phyloP scores from a whole-genome alignment of 2,888 invertebrate species.

The Syritta pipiens region DNA sequence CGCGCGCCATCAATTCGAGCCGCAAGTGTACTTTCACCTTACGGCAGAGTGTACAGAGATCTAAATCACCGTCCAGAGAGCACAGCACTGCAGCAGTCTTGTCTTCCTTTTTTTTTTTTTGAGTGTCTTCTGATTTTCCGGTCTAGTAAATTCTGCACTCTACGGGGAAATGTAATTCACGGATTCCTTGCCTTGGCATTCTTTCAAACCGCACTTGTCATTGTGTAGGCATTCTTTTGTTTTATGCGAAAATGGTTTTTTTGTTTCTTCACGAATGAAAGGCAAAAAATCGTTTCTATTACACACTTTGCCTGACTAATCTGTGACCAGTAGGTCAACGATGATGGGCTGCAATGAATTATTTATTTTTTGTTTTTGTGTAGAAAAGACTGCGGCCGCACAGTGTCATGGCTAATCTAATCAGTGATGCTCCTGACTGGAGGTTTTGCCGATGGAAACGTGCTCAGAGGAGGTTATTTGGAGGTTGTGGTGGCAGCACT shows the following conservation, averaged over 20 bases:
- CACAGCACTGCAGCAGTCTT: too few relatives aligned
- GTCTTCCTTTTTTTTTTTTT: slow-evolving; percentile 37
- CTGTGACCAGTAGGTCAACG: slow-evolving; percentile 14
- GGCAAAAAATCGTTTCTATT: neutral
- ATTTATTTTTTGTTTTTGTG: slow-evolving; percentile 20
- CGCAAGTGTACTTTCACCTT: slow-evolving; percentile 62
- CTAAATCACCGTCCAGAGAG: neutral
- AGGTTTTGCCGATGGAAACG: too few relatives aligned
- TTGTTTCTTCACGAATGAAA: neutral
- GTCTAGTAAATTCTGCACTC: slow-evolving; percentile 55
- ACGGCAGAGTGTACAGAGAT: slow-evolving; percentile 11
- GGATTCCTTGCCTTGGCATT: slow-evolving; percentile 26
- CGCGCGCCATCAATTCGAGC: neutral
- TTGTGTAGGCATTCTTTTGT: slow-evolving; percentile 11
- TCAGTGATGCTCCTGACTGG: too few relatives aligned
- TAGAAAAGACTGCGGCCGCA: too few relatives aligned
- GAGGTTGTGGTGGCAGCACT: too few relatives aligned
- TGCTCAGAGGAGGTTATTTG: too few relatives aligned
- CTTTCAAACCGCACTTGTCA: slow-evolving; percentile 40
- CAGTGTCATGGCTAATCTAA: too few relatives aligned
- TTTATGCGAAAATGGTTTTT: neutral
- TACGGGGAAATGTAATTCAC: slow-evolving; percentile 43
- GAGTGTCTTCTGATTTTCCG: slow-evolving; percentile 64
- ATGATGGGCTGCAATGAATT: slow-evolving; percentile 5
- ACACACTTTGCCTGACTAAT: slow-evolving; percentile 1